Base-by-base conservation (phyloP, 2,888 invertebrate species). In the Camponotus fellah region DNA sequence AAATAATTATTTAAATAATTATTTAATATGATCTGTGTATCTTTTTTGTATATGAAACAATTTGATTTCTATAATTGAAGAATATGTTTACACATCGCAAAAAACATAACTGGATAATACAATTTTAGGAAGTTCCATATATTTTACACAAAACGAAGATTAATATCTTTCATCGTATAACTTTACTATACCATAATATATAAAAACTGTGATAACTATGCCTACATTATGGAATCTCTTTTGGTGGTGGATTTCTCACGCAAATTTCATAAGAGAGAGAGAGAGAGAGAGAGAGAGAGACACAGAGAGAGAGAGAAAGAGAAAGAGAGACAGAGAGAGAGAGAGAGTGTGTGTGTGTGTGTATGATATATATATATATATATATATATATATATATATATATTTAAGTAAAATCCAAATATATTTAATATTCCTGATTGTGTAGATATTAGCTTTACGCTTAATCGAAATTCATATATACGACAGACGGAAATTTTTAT, bases 121-220 rank as follows among this genome's bases (percentile, higher is more conserved):
- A 80, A 60, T 79, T 79, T 17, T 17, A 12, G n/a, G 46, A 71
- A 79, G 79, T 79, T 71, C 62, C 37, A 72, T 37, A 71, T 72
- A 46, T 60, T 71, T 80, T 80, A 80, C 60, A 60, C 17, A 4
- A 17, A 37, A 17, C 46, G 60, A 60, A 32, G 34, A 46, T 53
- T 80, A 80, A 80, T 80, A 46, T 80, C 71, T 79, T 60, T 80
- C 71, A 80, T 80, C 46, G 34, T 60, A 21, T 46, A 80, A 80
- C 79, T 80, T 80, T 60, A 26, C 46, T 21, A 60, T 71, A 17
- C 34, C 17, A 37, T 80, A 80, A 80, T 62, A 62, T 80, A 43
- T 71, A 60, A 46, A 71, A 71, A 80, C 71, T 60, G 66, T 76
- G 71, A 21, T 58, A 71, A 43, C 79, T 71, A 60, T 43, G 71